Evolutionary conservation across 1,140 invertebrate genomes (phyloP), one percentile per base, ranked within the genome.

Genomic region (Araneus ventricosus): DNA sequence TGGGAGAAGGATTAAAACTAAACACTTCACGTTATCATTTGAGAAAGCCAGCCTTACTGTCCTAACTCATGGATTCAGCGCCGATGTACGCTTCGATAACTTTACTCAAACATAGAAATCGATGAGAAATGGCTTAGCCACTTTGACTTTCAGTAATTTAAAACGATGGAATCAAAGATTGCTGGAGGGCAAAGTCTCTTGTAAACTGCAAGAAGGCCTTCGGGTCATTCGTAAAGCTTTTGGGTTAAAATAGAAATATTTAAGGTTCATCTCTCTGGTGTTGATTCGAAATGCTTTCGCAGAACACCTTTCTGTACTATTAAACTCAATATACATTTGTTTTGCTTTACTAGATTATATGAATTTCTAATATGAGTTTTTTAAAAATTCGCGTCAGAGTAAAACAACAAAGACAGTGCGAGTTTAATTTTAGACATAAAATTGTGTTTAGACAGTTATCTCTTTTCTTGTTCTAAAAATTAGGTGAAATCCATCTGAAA

Each of bases 1-100:
- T 75, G 34, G 30, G 70, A 75, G 70, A 75, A 37, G 27, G 34
- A 75, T 75, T 14, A 75, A 75, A 75, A 75, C 70, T 37, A 75
- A 75, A 75, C 70, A 75, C 70, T 75, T 75, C 34, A 75, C 14
- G 70, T 75, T 75, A 75, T 34, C 70, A 30, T 34, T 75, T 5
- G 30, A 75, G 70, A 75, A 75, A 75, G 34, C 70, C 30, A 75
- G 17, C 17, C 30, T 27, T 75, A 34, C 70, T 37, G 17, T 75
- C 27, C 27, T 34, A 75, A 75, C 34, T 75, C 67, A 0, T 75
- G 17, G 27, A 17, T 30, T 75, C 30, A 75, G 20, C 67, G 27
- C 27, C n/a, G 27, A 70, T 70, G 27, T 70, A 70, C 67, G 67
- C 30, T 22, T 37, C 30, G 20, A 20, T 75, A 34, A 75, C 70